A percentile compares a stretch with the other conserved stretches of the same genome.
Evolutionary conservation across 2,888 invertebrate genomes (phyloP).

Genomic region (Dolichopus griseipennis): DNA sequence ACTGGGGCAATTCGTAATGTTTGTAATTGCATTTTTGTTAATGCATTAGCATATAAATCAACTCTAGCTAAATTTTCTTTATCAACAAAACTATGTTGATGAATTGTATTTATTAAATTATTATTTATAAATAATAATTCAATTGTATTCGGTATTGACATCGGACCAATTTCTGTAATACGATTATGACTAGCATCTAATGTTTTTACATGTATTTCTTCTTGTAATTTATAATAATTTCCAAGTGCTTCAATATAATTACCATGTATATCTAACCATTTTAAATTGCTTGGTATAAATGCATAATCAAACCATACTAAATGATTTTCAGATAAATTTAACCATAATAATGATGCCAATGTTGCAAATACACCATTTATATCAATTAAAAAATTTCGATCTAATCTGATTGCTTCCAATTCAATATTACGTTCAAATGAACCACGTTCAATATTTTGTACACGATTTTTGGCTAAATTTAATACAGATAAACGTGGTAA

Average conservation of each 20-base stretch:
- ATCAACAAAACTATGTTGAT: constrained; percentile 77
- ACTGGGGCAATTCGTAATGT: constrained; percentile 68
- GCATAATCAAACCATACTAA: constrained; percentile 90
- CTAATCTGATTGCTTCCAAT: constrained; percentile 77
- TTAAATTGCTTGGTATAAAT: constrained; percentile 78
- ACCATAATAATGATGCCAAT: constrained; percentile 70
- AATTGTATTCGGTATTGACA: constrained; percentile 80
- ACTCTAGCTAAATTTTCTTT: constrained; percentile 77
- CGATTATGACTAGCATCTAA: constrained; percentile 85
- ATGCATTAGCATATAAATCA: constrained; percentile 82
- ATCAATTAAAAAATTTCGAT: constrained; percentile 79
- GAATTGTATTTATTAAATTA: constrained; percentile 71
- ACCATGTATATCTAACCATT: constrained; percentile 84
- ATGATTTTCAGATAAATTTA: constrained; percentile 85
- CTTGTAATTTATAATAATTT: constrained; percentile 80
- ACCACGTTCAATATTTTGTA: constrained; percentile 74
- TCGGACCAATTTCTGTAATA: constrained; percentile 68
- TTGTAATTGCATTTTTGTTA: constrained; percentile 72
- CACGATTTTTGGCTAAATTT: constrained; percentile 83
- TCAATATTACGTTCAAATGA: constrained; percentile 74
- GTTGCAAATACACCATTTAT: constrained; percentile 85
- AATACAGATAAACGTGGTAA: constrained; percentile 74
- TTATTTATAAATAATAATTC: constrained; percentile 82
- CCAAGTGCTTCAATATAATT: constrained; percentile 81
- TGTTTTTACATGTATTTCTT: constrained; percentile 75